phyloP scores from a whole-genome alignment of 2,113 vertebrate genomes.

The Syngnathus floridae region DNA sequence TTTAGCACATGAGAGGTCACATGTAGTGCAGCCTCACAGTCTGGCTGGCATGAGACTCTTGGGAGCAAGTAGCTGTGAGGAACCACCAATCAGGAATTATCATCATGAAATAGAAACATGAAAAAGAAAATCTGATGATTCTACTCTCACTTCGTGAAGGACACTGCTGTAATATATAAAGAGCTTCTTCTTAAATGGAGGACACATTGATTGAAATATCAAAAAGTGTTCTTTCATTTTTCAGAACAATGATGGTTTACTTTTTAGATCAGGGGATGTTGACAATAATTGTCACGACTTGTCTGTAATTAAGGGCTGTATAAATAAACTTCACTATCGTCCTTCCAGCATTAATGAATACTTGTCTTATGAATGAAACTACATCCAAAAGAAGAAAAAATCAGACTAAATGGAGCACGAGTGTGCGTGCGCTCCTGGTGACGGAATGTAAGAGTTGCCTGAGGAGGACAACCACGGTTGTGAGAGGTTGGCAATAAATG shows the following conservation, averaged over 20 bases:
- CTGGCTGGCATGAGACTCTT: conserved; percentile 35
- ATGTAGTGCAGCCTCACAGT: conserved; percentile 46
- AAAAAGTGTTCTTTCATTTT: neutral
- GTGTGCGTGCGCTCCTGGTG: neutral
- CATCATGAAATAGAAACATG: neutral
- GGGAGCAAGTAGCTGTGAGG: conserved; percentile 10
- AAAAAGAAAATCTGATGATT: neutral
- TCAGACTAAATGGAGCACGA: conserved; percentile 3
- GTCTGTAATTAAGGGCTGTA: too few species aligned
- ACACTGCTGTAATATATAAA: neutral
- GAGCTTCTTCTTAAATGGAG: neutral
- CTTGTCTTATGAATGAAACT: conserved; percentile 6
- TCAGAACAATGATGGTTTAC: neutral
- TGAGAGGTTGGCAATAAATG: conserved; percentile 47
- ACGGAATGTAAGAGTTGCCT: conserved; percentile 23
- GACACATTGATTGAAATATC: neutral
- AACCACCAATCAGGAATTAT: conserved; percentile 9
- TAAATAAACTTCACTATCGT: neutral
- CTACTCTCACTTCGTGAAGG: neutral
- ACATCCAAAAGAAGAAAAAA: neutral
- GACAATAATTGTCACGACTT: too few species aligned
- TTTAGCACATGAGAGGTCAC: conserved; percentile 68
- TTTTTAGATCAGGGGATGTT: too few species aligned
- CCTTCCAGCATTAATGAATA: neutral
- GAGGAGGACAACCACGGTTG: conserved; percentile 34